Evolutionary conservation across 1,140 invertebrate genomes (phyloP), one percentile per base, ranked within the genome.

Genomic region (Melipona quadrifasciata): DNA sequence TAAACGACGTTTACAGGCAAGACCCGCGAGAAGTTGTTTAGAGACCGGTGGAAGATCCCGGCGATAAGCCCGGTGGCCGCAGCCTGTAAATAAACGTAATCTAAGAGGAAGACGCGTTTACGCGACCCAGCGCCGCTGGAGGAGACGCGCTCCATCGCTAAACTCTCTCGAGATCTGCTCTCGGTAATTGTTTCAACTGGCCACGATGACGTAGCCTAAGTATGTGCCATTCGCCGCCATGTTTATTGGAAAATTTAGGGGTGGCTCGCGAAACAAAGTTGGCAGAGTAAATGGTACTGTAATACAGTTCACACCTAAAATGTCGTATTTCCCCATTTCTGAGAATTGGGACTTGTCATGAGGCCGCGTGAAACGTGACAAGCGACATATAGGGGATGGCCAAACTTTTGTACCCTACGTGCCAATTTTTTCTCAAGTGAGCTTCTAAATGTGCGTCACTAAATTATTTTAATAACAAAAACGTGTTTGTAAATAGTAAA

Each of bases 31-130:
- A 55, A 64, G 85, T 71, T 82, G 86, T 84, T 87, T 75, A 87
- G 75, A 87, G 75, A 70, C 68, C 61, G 24, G 55, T 21, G 85
- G 61, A 70, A 80, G 87, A 88, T 81, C 67, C 47, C n/a, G 53
- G 34, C 31, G 86, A 88, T 87, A 88, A 88, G 80, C 8, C 21
- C 12, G 27, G n/a, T 39, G 17, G 21, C 73, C 61, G 19, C 57
- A 19, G 85, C 72, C 64, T 84, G 86, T 88, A 87, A 85, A 80
- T 87, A 87, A 76, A 87, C 53, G 77, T 84, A 79, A 88, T 87
- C 71, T 61, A n/a, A 11, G 65, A 57, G 70, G 57, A 65, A 34
- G 77, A 64, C 58, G 80, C 71, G 71, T 74, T 61, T 72, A 74
- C 79, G 39, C 57, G 68, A n/a, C 39, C 24, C 58, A 55, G 53